Evolutionary conservation across 2,113 vertebrate genomes (phyloP).

Genomic region (Rhegmatorhina hoffmannsi): DNA sequence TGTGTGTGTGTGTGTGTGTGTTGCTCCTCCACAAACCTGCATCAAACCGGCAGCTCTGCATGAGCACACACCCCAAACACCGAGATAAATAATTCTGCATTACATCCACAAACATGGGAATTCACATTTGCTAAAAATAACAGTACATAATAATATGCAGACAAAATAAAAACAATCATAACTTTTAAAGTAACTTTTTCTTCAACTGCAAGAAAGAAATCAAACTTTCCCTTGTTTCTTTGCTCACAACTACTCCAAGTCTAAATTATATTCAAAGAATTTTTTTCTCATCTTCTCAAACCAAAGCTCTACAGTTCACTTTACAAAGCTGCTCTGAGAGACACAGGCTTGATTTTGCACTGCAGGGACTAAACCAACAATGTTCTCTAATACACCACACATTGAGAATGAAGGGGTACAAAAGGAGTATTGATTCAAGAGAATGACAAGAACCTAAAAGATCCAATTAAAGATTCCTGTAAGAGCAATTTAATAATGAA

Average conservation of each 20-base stretch:
- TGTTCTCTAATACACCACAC: neutral
- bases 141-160: neutral
- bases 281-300: neutral
- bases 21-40: neutral
- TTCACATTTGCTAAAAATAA: neutral
- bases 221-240: neutral
- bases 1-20: neutral
- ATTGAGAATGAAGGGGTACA: slow-evolving; percentile 28
- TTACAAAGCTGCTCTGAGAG: neutral
- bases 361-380: slow-evolving; percentile 26
- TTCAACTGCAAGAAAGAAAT: neutral
- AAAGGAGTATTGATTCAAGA: slow-evolving; percentile 50
- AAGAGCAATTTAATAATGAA: slow-evolving; percentile 34
- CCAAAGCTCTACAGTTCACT: neutral
- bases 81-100: neutral
- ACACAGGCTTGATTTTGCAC: slow-evolving; percentile 16
- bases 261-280: neutral
- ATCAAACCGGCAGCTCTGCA: neutral
- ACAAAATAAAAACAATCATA: neutral
- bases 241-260: neutral
- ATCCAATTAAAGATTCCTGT: slow-evolving; percentile 26
- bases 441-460: slow-evolving; percentile 36
- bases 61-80: neutral
- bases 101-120: neutral
- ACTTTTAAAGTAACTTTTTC: neutral